Conservation (phyloP, 2,888 invertebrate genomes). For the Tetramorium bicarinatum region DNA sequence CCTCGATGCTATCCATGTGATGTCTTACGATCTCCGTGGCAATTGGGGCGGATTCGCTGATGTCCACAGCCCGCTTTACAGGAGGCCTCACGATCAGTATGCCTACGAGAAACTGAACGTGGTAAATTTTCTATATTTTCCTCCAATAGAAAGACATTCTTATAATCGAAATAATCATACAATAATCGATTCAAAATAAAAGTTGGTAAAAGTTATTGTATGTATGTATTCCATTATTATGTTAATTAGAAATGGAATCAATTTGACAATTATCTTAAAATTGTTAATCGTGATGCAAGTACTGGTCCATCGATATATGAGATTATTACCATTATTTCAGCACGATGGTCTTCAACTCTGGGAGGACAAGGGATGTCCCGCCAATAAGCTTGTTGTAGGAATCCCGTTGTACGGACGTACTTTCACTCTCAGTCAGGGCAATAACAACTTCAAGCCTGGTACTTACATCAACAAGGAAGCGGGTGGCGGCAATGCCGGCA, state of each 20-base stretch:
- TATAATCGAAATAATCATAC: not conserved
- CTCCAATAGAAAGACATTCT: not conserved
- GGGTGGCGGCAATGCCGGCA: constrained; percentile 94
- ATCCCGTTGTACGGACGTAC: constrained; percentile 96
- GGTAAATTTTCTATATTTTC: constrained; percentile 86
- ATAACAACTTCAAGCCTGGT: constrained; percentile 93
- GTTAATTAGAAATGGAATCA: not conserved
- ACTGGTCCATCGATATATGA: not conserved
- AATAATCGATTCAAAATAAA: not conserved
- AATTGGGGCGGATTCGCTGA: constrained; percentile 98
- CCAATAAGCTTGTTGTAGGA: constrained; percentile 95
- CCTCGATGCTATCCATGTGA: constrained; percentile 93
- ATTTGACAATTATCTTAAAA: not conserved
- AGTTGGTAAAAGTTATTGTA: not conserved
- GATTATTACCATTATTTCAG: constrained; percentile 85
- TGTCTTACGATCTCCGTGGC: constrained; percentile 95
- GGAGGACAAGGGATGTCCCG: constrained; percentile 96
- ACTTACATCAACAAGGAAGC: constrained; percentile 97
- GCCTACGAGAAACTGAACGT: constrained; percentile 96
- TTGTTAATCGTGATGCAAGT: not conserved
- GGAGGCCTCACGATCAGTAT: constrained; percentile 95
- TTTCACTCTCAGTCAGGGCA: constrained; percentile 93
- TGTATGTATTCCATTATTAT: not conserved
- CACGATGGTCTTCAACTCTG: constrained; percentile 95
- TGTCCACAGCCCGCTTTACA: constrained; percentile 95